phyloP scores from a whole-genome alignment of 2,888 invertebrate genomes.

The Scaeva pyrastri region DNA sequence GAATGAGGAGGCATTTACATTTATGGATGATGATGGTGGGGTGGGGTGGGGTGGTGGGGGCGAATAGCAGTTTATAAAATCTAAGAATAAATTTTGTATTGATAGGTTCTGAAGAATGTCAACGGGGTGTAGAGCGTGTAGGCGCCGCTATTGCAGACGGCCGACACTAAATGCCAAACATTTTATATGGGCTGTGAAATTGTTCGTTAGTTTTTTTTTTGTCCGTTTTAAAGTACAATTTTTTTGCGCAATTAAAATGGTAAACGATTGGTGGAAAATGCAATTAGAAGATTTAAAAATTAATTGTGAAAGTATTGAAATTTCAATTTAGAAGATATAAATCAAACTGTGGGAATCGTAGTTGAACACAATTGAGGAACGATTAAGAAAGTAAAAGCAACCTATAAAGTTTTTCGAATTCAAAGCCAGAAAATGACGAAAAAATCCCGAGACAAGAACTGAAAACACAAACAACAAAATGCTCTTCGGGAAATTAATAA shows the following conservation, averaged over 20 bases:
- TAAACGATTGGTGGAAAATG: slow-evolving; percentile 26
- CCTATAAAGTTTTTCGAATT: too few species aligned
- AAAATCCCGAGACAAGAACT: too few species aligned
- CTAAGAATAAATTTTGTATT: slow-evolving; percentile 63
- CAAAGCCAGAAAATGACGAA: too few species aligned
- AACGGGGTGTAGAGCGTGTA: slow-evolving; percentile 75
- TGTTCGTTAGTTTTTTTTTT: background rate
- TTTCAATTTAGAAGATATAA: too few species aligned
- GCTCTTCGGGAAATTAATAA: too few species aligned
- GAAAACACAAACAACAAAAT: too few species aligned
- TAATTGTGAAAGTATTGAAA: slow-evolving; percentile 7
- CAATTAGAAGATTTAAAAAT: slow-evolving; percentile 3
- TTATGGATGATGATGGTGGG: background rate
- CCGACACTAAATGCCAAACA: slow-evolving; percentile 71
- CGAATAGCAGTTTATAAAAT: slow-evolving; percentile 42
- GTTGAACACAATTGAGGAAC: too few species aligned
- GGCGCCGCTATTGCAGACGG: slow-evolving; percentile 62
- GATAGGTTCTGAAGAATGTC: slow-evolving; percentile 74
- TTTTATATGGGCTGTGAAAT: slow-evolving; percentile 72
- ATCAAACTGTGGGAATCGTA: too few species aligned
- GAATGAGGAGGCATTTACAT: background rate
- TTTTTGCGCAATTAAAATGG: slow-evolving; percentile 39
- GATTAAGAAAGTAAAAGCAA: too few species aligned
- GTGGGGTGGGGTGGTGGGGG: too few species aligned
- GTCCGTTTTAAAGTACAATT: background rate